Conservation (phyloP, 1,140 invertebrate genomes). For the Pantala flavescens region DNA sequence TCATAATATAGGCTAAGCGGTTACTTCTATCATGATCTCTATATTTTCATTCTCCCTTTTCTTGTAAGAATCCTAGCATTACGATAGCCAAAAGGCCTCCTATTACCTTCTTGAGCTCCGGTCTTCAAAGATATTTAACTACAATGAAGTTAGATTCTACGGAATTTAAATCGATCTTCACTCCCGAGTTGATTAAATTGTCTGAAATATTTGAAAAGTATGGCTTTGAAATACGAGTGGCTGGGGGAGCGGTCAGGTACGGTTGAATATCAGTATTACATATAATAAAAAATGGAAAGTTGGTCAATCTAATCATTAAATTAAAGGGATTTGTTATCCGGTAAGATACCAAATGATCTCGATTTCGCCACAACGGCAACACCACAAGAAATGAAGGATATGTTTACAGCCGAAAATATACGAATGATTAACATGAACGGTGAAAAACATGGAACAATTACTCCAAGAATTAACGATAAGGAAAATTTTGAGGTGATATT, state of each 20-base stretch:
- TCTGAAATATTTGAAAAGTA: slow-evolving; percentile 67
- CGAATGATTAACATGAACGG: slow-evolving; percentile 89
- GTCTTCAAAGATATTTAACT: too few species aligned
- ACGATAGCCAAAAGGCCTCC: too few species aligned
- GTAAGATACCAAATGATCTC: slow-evolving; percentile 74
- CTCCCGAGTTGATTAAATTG: slow-evolving; percentile 60
- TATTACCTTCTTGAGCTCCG: too few species aligned
- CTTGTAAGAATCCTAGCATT: too few species aligned
- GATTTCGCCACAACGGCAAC: slow-evolving; percentile 98
- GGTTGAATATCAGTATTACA: slow-evolving; percentile 12
- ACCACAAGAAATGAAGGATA: slow-evolving; percentile 89
- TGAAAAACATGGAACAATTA: slow-evolving; percentile 96
- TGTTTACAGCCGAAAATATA: slow-evolving; percentile 78
- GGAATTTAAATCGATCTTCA: slow-evolving; percentile 68
- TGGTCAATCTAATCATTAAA: slow-evolving; percentile 20
- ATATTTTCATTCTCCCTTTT: too few species aligned
- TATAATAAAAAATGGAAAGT: not conserved
- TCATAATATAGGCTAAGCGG: too few species aligned
- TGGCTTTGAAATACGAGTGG: slow-evolving; percentile 79
- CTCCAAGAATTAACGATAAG: slow-evolving; percentile 89
- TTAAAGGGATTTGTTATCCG: slow-evolving; percentile 80
- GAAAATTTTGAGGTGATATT: slow-evolving; percentile 72
- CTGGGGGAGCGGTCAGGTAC: slow-evolving; percentile 81
- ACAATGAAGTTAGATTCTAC: slow-evolving; percentile 37
- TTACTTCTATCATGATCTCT: too few species aligned